Evolutionary conservation across 2,113 vertebrate genomes (phyloP).

Genomic region (Azemiops feae): DNA sequence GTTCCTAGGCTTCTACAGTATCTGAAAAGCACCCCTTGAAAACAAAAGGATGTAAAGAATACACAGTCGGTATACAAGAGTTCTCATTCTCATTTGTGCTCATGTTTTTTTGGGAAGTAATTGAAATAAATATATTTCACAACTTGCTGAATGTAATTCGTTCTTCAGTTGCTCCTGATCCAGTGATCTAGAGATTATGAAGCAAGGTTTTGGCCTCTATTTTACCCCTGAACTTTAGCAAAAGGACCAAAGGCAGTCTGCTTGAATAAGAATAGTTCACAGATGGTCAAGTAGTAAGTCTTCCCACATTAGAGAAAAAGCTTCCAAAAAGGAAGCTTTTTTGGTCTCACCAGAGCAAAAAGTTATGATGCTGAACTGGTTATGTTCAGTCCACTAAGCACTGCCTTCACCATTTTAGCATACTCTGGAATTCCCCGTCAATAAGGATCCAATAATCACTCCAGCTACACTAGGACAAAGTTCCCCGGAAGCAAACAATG

Average conservation of each 20-base stretch:
- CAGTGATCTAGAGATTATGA: not conserved
- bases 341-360: not conserved
- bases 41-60: not conserved
- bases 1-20: not conserved
- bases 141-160: not conserved
- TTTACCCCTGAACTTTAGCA: not conserved
- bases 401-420: not conserved
- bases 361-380: not conserved
- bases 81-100: not conserved
- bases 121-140: not conserved
- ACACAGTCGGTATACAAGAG: not conserved
- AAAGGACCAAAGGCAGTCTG: not conserved
- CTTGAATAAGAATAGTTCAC: not conserved
- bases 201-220: not conserved
- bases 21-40: constrained; percentile 21
- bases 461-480: not conserved
- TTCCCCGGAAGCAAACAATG: not conserved
- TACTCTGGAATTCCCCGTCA: not conserved
- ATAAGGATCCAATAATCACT: not conserved
- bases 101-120: not conserved
- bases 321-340: not conserved
- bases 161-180: not conserved
- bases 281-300: not conserved
- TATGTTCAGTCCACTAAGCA: not conserved
- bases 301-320: not conserved